These are phyloP conservation scores for Kryptolebias marmoratus DNA, from an alignment of 2,113 vertebrate genomes.

Conservation along the genomic window DNA sequence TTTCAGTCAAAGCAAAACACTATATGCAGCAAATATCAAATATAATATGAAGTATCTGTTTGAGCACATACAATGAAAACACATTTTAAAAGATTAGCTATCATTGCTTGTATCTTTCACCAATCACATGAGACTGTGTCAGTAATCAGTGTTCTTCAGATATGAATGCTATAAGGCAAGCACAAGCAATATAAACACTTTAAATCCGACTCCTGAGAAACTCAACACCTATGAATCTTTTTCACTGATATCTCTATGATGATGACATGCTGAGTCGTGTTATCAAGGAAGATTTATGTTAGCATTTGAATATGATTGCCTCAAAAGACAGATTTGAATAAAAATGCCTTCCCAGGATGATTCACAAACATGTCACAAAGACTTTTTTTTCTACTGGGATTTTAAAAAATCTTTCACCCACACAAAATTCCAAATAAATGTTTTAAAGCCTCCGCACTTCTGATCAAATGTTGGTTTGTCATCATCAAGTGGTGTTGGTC, in stretches of 20 bases:
- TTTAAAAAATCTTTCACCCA: constrained; percentile 54
- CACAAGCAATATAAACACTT: constrained; percentile 11
- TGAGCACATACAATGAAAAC: neutral
- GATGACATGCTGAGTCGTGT: constrained; percentile 33
- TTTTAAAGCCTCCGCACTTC: constrained; percentile 43
- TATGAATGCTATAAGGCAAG: constrained; percentile 26
- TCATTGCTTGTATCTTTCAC: constrained; percentile 13
- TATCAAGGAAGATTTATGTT: constrained; percentile 50
- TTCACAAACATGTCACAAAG: constrained; percentile 41
- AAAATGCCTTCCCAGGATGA: constrained; percentile 49
- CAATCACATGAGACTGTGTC: constrained; percentile 15
- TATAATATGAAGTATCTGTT: neutral
- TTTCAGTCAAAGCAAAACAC: neutral
- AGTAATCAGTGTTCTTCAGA: constrained; percentile 47
- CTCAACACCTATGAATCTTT: constrained; percentile 33
- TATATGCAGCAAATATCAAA: neutral
- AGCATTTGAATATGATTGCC: constrained; percentile 46
- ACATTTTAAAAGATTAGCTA: constrained; percentile 28
- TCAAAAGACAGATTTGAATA: constrained; percentile 50
- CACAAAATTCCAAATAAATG: constrained; percentile 51
- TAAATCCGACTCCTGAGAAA: constrained; percentile 32
- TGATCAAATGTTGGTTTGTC: constrained; percentile 48
- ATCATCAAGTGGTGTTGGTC: constrained; percentile 15
- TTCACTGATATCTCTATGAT: constrained; percentile 29
- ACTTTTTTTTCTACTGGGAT: constrained; percentile 33